phyloP scores from a whole-genome alignment of 2,888 invertebrate genomes.

The Scaeva pyrastri region DNA sequence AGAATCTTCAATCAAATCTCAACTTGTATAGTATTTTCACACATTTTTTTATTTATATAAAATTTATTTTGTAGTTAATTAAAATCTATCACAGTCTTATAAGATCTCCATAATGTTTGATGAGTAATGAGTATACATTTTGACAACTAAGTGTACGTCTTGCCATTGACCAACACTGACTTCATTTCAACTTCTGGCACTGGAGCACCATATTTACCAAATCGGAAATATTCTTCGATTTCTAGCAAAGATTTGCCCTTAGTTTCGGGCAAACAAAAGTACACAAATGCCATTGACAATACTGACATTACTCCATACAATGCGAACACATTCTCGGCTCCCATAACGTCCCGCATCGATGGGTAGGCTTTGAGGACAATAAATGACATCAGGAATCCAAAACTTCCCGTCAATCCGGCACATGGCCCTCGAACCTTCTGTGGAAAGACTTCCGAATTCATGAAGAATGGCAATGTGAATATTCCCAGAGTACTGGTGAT shows the following conservation, averaged over 20 bases:
- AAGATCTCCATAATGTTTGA: not conserved
- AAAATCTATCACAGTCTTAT: conserved; percentile 45
- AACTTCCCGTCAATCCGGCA: conserved; percentile 88
- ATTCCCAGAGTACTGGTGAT: conserved; percentile 85
- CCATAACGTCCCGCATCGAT: conserved; percentile 85
- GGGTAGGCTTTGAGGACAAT: conserved; percentile 88
- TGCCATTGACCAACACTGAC: conserved; percentile 69
- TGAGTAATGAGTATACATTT: not conserved
- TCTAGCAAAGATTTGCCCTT: conserved; percentile 88
- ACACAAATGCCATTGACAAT: conserved; percentile 86
- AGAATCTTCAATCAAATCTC: too few relatives aligned
- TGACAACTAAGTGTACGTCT: conserved; percentile 5
- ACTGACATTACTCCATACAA: conserved; percentile 86
- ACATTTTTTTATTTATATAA: not conserved
- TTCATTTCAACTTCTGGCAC: conserved; percentile 78
- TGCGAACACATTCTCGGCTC: conserved; percentile 87
- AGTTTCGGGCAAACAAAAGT: conserved; percentile 88
- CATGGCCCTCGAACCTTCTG: conserved; percentile 87
- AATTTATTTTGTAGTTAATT: not conserved
- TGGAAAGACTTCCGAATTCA: conserved; percentile 90
- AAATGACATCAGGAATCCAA: conserved; percentile 88
- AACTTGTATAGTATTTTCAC: not conserved
- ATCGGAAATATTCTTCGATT: conserved; percentile 86
- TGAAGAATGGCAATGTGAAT: conserved; percentile 89
- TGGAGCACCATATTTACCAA: conserved; percentile 45